Evolutionary conservation across 1,140 invertebrate genomes (phyloP), one percentile per base, ranked within the genome.

Genomic region (Meteorus sp.): DNA sequence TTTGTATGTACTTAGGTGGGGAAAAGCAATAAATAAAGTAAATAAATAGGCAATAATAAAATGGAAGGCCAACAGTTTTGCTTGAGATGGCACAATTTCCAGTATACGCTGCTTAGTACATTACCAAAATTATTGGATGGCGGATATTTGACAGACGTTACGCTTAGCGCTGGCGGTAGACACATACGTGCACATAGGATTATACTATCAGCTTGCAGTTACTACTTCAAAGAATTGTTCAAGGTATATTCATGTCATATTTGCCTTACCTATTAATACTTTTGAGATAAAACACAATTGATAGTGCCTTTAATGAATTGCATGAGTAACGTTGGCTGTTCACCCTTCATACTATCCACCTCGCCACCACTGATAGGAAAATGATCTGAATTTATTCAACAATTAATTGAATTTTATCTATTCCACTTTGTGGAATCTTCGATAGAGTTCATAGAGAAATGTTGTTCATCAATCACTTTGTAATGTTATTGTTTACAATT

Each of bases 221-320:
- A 90, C 62, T 97, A 95, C 80, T 96, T 97, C 77, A 88, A 93
- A 75, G 89, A 92, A 67, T 80, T 95, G 54, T 94, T 95, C 75
- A 90, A 90, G 84, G 89, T 88, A 75, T 78, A 41, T 39, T 39
- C 15, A n/a, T n/a, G n/a, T n/a, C n/a, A n/a, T n/a, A n/a, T n/a
- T n/a, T n/a, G n/a, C n/a, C n/a, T n/a, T n/a, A n/a, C n/a, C n/a
- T n/a, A n/a, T n/a, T n/a, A n/a, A n/a, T n/a, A n/a, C n/a, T n/a
- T n/a, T n/a, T n/a, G n/a, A n/a, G n/a, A n/a, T n/a, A n/a, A n/a
- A n/a, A n/a, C n/a, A n/a, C n/a, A n/a, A n/a, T n/a, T n/a, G n/a
- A n/a, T n/a, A n/a, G n/a, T n/a, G n/a, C n/a, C n/a, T n/a, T n/a
- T n/a, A n/a, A n/a, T n/a, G n/a, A n/a, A n/a, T n/a, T n/a, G n/a